Base-by-base conservation (phyloP, 2,113 vertebrate species). In the Acrocephalus arundinaceus region DNA sequence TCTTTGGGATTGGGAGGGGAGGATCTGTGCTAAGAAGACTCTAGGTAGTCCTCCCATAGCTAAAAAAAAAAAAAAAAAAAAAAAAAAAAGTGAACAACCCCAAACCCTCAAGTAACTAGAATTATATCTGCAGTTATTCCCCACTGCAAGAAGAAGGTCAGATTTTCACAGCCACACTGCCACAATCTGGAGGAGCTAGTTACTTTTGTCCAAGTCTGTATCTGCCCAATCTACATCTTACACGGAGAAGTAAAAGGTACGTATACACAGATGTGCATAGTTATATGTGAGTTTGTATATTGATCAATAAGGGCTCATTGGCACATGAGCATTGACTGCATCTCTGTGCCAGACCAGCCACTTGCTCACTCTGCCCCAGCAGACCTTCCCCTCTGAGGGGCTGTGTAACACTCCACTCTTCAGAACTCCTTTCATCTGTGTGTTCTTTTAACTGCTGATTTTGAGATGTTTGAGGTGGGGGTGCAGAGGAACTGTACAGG, bases 221-320 rank as follows among this genome's bases (percentile, higher is more conserved):
- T 62, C 37, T 0, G 0, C 8, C 25, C 39, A 35, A 43, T 35
- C 61, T 74, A 22, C 11, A 11, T 59, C 25, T 81, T 51, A 46
- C 11, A 43, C 6, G 48, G 31, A 24, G 46, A 55, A 1, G 6
- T 33, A 54, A 70, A 85, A 70, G 51, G 13, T 19, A 49, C 2
- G 2, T 0, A 1, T 15, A 13, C 16, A 24, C 35, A 48, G 35
- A 10, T 5, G 20, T 76, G 22, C 24, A 13, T 13, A 12, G 11
- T 41, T 76, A 41, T 41, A 17, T 23, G 3, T 55, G 43, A 24
- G 13, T 52, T 57, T 0, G 0, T 49, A 7, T 10, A 4, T 24
- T 15, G 33, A 55, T 65, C 72, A 39, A 0, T 27, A 35, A 72
- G 33, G 27, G 20, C 14, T 63, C 7, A 12, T 0, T 52, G 45